Conservation (phyloP, 2,888 invertebrate genomes). For the Agonopterix arenella region DNA sequence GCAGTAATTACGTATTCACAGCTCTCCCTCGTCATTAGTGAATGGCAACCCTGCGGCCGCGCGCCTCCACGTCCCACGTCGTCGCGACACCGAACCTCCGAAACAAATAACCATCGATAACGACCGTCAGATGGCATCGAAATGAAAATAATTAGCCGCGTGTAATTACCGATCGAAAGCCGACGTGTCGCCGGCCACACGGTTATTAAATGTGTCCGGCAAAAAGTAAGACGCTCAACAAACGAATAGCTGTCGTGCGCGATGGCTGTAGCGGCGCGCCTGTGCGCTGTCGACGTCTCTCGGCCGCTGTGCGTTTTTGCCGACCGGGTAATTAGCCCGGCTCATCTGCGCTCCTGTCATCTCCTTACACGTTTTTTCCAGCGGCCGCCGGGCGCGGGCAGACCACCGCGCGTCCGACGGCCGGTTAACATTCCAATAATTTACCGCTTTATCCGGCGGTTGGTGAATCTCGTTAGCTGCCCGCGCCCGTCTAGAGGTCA, state of each 20-base stretch:
- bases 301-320: constrained; percentile 43
- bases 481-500: constrained; percentile 68
- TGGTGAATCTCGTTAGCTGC: constrained; percentile 73
- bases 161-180: constrained; percentile 49
- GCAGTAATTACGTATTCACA: constrained; percentile 32
- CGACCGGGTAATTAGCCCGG: constrained; percentile 54
- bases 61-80: not conserved
- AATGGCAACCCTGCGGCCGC: constrained; percentile 23
- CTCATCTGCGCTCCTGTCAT: constrained; percentile 68
- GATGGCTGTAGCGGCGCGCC: constrained; percentile 49
- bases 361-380: constrained; percentile 67
- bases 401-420: constrained; percentile 60
- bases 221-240: constrained; percentile 46
- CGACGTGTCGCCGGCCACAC: constrained; percentile 36
- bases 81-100: constrained; percentile 19
- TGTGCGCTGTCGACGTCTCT: constrained; percentile 28
- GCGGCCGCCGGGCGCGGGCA: constrained; percentile 24
- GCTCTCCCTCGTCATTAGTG: constrained; percentile 38
- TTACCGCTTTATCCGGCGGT: constrained; percentile 73
- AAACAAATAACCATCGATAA: constrained; percentile 45
- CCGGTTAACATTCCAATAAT: constrained; percentile 65
- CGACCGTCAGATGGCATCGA: constrained; percentile 42
- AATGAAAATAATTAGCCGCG: constrained; percentile 48
- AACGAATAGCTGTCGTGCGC: constrained; percentile 50
- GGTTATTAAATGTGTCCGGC: constrained; percentile 39